Conservation (phyloP, 2,888 invertebrate genomes). For the Agrotis segetum region DNA sequence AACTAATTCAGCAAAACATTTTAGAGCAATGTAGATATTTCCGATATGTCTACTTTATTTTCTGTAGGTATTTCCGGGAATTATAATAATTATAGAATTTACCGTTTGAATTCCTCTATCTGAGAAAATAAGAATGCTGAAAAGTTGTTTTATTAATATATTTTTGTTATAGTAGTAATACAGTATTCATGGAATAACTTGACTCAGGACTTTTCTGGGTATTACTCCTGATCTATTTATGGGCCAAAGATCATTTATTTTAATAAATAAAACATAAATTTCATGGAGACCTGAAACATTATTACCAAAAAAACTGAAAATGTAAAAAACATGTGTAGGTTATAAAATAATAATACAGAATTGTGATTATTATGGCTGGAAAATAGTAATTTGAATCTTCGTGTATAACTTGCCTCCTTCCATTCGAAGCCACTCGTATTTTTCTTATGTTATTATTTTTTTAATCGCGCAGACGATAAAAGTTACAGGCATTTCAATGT, state of each 20-base stretch:
- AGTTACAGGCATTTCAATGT: conserved; percentile 36
- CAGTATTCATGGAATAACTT: neutral
- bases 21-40: neutral
- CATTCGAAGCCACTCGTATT: conserved; percentile 34
- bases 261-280: neutral
- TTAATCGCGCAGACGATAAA: conserved; percentile 2
- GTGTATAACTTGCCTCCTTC: conserved; percentile 25
- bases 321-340: neutral
- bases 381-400: no score
- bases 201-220: neutral
- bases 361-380: no score
- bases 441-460: conserved; percentile 30
- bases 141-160: neutral
- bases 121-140: neutral
- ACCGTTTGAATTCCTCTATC: neutral
- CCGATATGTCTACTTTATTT: neutral
- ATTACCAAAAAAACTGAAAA: neutral
- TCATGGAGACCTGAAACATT: neutral
- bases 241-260: neutral
- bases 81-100: neutral
- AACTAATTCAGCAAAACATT: neutral
- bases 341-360: no score
- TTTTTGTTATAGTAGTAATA: neutral
- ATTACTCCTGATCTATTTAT: neutral
- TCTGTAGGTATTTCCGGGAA: neutral